Evolutionary conservation across 2,797 vertebrate genomes (phyloP), one percentile per base, ranked within the genome.

Genomic region (Paramormyrops hopkinsi): DNA sequence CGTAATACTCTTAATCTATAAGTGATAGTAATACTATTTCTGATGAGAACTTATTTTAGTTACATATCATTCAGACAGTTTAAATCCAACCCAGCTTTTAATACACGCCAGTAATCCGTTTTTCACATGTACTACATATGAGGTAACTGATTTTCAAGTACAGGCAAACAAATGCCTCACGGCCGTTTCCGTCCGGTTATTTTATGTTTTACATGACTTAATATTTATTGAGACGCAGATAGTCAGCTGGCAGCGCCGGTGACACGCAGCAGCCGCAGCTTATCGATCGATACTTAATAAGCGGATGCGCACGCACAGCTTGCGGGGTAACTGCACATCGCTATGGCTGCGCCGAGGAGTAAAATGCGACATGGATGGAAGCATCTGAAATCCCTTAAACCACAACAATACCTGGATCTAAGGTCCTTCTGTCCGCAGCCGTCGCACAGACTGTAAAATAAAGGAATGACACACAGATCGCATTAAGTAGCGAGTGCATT

Each of bases 401-500:
- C 5, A 12, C n/a, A 46, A 62, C 33, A 54, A 53, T 88, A 90
- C 90, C 90, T 89, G 88, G 46, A 25, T 85, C 48, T 3, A 89
- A 37, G 53, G 88, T 22, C 85, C 83, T 89, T 33, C 41, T 54
- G 25, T 88, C 86, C 46, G 54, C 48, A 3, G 56, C 73, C 2
- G 53, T 17, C 29, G 14, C 90, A 51, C 41, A 44, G 44, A 12
- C 4, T 5, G 50, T 5, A 2, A 25, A 44, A n/a, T 88, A 65
- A 37, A 90, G 48, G 48, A 86, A 1, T 7, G 84, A 76, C 51
- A n/a, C 59, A 50, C 48, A 65, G 48, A 88, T 62, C 65, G 65
- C 65, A 17, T 73, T 33, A 33, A 87, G 29, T 62, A 89, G 6
- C 87, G 69, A 83, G 50, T 84, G 88, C 90, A 90, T 90, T 29